Conservation (phyloP, 2,888 invertebrate genomes). For the Petrolisthes cinctipes region DNA sequence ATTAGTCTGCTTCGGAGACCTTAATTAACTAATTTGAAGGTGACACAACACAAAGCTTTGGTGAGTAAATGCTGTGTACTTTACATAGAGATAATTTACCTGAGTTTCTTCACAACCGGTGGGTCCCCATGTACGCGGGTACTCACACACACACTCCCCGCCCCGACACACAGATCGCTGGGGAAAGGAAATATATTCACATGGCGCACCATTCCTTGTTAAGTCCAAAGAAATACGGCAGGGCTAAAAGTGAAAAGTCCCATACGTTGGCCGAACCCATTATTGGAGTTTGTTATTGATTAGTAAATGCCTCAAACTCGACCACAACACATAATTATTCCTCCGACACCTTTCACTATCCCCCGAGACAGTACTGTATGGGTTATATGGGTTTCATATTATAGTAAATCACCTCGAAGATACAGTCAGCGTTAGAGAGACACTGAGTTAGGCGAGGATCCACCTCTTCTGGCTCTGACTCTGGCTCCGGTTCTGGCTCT, state of each 20-base stretch:
- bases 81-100: slow-evolving; percentile 12
- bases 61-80: too few relatives aligned
- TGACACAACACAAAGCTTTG: too few relatives aligned
- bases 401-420: slow-evolving; percentile 36
- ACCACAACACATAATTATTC: too few relatives aligned
- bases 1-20: too few relatives aligned
- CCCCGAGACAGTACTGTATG: too few relatives aligned
- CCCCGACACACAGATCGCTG: slow-evolving; percentile 51
- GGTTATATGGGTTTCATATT: neutral
- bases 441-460: slow-evolving; percentile 28
- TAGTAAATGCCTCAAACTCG: neutral
- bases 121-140: slow-evolving; percentile 54
- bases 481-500: neutral
- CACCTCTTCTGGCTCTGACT: neutral
- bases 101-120: slow-evolving; percentile 49
- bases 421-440: slow-evolving; percentile 42
- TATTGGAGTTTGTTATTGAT: too few relatives aligned
- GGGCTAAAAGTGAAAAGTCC: neutral
- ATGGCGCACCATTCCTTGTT: too few relatives aligned
- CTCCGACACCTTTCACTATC: too few relatives aligned
- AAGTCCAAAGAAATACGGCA: neutral
- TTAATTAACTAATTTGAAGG: too few relatives aligned
- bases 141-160: slow-evolving; percentile 55
- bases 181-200: too few relatives aligned
- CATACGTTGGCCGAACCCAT: neutral